These are phyloP conservation scores for Hafferia zeledoni DNA, from an alignment of 2,797 vertebrate species.

Conservation along the genomic window DNA sequence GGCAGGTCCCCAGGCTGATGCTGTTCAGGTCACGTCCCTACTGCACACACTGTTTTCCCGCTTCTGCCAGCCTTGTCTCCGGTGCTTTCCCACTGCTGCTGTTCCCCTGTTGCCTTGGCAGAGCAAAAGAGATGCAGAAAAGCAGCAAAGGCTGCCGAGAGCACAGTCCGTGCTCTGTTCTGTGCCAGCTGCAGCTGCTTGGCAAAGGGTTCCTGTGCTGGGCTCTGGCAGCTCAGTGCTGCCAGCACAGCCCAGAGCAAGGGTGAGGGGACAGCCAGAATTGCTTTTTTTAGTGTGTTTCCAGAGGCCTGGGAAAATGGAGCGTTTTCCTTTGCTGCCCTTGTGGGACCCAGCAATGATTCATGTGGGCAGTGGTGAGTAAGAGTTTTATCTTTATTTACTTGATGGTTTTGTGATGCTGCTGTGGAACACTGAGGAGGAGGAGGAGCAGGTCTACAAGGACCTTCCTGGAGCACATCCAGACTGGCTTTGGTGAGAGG, in stretches of 20 bases:
- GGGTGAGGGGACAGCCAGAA: not conserved
- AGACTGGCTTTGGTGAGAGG: not conserved
- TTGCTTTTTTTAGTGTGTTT: not conserved
- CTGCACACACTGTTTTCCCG: accelerated
- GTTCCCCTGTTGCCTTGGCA: not conserved
- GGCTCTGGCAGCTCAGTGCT: not conserved
- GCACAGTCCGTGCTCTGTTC: not conserved
- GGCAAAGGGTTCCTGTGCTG: not conserved
- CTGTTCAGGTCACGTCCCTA: not conserved
- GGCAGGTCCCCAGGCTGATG: accelerated
- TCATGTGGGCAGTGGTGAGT: not conserved
- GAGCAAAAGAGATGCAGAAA: not conserved
- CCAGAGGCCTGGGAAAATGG: not conserved
- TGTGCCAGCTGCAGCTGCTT: constrained; percentile 3
- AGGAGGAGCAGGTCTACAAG: not conserved
- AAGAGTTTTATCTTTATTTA: not conserved
- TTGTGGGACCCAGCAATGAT: not conserved
- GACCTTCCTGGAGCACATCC: not conserved
- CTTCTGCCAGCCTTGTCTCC: not conserved
- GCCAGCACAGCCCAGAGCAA: not conserved
- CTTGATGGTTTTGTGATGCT: not conserved
- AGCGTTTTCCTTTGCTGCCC: not conserved
- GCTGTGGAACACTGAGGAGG: not conserved
- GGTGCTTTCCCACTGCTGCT: not conserved
- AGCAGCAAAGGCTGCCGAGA: not conserved